Conservation (phyloP, 1,140 invertebrate species). For the Teleopsis dalmanni region DNA sequence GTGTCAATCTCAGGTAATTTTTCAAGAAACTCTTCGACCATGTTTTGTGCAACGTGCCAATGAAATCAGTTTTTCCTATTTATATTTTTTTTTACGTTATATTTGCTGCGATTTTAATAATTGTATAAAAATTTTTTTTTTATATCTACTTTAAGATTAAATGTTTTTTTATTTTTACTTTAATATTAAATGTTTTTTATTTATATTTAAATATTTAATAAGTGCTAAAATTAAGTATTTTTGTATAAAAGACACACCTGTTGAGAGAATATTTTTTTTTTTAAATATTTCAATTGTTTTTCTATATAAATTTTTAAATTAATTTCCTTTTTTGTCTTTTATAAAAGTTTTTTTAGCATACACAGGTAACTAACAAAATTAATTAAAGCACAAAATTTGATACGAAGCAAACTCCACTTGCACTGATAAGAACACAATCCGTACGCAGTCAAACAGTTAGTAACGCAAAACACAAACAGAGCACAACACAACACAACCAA, state of each 20-base stretch:
- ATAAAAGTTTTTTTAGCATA: too few relatives aligned
- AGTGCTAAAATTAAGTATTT: neutral
- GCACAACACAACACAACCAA: too few relatives aligned
- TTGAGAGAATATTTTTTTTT: neutral
- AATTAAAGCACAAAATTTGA: too few relatives aligned
- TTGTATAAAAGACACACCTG: neutral
- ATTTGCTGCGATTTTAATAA: neutral
- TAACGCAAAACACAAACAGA: too few relatives aligned
- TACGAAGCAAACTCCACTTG: too few relatives aligned
- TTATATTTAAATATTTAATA: neutral
- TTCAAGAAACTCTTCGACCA: constrained; percentile 42
- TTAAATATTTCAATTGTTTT: neutral
- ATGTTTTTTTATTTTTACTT: neutral
- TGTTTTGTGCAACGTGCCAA: constrained; percentile 17
- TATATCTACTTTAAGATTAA: neutral
- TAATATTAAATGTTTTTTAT: neutral
- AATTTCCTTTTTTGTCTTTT: neutral
- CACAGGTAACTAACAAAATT: too few relatives aligned
- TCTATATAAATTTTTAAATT: neutral
- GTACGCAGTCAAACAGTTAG: too few relatives aligned
- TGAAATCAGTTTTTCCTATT: neutral
- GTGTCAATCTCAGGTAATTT: constrained; percentile 43
- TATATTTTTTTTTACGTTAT: neutral
- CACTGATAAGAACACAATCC: too few relatives aligned
- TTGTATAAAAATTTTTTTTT: neutral